These are phyloP conservation scores for Eumerus sabulonum DNA, from an alignment of 2,888 invertebrate species.

Conservation along the genomic window DNA sequence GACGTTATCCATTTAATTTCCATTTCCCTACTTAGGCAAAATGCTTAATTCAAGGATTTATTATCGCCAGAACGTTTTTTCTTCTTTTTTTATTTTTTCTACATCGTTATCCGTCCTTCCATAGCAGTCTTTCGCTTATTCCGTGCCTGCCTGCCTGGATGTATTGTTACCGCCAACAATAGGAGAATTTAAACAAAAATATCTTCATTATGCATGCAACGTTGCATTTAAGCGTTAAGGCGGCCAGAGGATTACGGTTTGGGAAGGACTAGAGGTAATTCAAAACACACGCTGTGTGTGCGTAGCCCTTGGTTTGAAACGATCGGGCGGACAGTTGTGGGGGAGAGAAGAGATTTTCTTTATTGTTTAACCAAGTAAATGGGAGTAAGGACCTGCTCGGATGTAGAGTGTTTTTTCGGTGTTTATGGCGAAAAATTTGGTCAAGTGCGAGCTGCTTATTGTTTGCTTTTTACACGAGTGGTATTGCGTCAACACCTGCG, in stretches of 20 bases:
- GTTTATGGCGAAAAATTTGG: slow-evolving; percentile 10
- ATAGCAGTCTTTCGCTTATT: not conserved
- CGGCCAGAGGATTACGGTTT: not conserved
- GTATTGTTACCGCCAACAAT: slow-evolving; percentile 22
- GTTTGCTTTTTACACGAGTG: no score
- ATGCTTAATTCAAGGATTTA: slow-evolving; percentile 66
- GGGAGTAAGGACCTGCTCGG: slow-evolving; percentile 10
- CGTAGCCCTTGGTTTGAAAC: not conserved
- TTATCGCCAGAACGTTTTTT: slow-evolving; percentile 55
- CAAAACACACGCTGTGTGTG: slow-evolving; percentile 18
- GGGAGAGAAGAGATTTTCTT: not conserved
- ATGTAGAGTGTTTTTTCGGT: slow-evolving; percentile 6
- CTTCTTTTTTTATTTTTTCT: slow-evolving; percentile 25
- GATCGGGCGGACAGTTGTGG: not conserved
- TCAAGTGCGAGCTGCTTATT: no score
- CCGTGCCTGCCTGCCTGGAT: slow-evolving; percentile 1
- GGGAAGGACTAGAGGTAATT: slow-evolving; percentile 36
- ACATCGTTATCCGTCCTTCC: not conserved
- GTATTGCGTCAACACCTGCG: not conserved
- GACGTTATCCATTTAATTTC: slow-evolving; percentile 64
- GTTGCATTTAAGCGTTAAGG: slow-evolving; percentile 19
- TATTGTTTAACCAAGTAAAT: not conserved
- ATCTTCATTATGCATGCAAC: slow-evolving; percentile 37
- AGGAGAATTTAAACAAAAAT: slow-evolving; percentile 24
- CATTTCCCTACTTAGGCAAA: slow-evolving; percentile 49